A percentile compares a stretch with the other conserved stretches of the same genome.
phyloP scores from a whole-genome alignment of 2,113 vertebrate genomes.

The Coturnix japonica region DNA sequence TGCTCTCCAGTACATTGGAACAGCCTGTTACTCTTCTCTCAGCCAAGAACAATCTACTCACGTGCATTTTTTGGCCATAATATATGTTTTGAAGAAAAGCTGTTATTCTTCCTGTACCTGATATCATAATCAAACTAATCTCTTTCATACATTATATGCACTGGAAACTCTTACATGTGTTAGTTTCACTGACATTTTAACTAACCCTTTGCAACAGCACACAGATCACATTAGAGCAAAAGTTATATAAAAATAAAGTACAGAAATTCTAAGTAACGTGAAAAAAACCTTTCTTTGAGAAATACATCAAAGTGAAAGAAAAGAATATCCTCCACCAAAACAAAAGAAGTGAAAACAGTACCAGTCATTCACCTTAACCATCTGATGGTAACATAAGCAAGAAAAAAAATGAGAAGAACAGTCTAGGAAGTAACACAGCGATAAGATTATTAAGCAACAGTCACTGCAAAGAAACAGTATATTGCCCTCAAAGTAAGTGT shows the following conservation, averaged over 20 bases:
- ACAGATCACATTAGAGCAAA: neutral
- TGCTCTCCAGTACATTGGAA: neutral
- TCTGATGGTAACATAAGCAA: neutral
- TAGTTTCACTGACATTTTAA: neutral
- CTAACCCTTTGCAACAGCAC: neutral
- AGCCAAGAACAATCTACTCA: neutral
- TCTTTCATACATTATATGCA: neutral
- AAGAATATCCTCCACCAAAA: neutral
- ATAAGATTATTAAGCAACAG: neutral
- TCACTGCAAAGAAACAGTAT: neutral
- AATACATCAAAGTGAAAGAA: neutral
- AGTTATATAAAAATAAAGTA: neutral
- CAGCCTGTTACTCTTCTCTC: neutral
- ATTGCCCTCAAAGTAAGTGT: neutral
- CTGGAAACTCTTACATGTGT: neutral
- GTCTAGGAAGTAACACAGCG: neutral
- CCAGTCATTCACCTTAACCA: neutral
- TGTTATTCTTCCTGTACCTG: neutral
- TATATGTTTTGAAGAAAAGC: neutral
- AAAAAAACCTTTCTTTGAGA: neutral
- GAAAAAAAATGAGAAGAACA: neutral
- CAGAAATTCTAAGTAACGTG: neutral
- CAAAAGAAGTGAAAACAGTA: rapidly evolving
- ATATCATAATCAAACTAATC: neutral
- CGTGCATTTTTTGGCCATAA: neutral